Percentiles rank a stretch among this genome's conserved stretches.
Conservation (phyloP, 2,888 invertebrate genomes). For the Plagodis pulveraria region DNA sequence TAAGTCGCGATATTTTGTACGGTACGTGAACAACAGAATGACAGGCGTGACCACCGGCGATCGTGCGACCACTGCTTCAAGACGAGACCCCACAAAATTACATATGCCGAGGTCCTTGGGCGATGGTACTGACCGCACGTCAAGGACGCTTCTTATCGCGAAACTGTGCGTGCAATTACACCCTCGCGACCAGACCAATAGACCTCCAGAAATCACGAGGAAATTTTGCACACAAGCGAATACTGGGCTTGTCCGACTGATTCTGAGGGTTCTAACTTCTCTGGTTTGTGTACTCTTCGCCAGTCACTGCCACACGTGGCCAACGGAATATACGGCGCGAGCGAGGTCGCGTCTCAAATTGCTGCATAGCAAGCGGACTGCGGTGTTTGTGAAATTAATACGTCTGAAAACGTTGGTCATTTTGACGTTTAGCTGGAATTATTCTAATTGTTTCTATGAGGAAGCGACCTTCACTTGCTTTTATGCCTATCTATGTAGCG, state of each 20-base stretch:
- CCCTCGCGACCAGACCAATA: constrained; percentile 47
- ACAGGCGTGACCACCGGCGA: constrained; percentile 56
- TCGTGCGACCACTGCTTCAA: constrained; percentile 60
- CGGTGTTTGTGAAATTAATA: constrained; percentile 78
- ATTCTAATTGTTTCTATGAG: constrained; percentile 23
- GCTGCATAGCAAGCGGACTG: constrained; percentile 79
- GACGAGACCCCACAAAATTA: constrained; percentile 65
- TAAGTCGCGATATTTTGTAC: constrained; percentile 71
- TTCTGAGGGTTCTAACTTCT: constrained; percentile 45
- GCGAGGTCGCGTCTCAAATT: constrained; percentile 78
- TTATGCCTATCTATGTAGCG: constrained; percentile 22
- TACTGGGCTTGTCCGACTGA: constrained; percentile 35
- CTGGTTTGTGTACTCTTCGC: constrained; percentile 47
- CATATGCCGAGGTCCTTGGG: constrained; percentile 68
- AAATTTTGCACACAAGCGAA: constrained; percentile 46
- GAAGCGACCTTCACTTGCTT: constrained; percentile 25
- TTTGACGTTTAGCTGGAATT: constrained; percentile 48
- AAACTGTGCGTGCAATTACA: constrained; percentile 72
- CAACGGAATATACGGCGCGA: constrained; percentile 49
- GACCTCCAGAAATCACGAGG: constrained; percentile 48
- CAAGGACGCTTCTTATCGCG: constrained; percentile 73
- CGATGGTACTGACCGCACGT: constrained; percentile 67
- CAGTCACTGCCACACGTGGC: constrained; percentile 58
- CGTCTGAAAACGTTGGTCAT: constrained; percentile 61
- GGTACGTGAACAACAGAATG: constrained; percentile 37